Percentiles rank a stretch among this genome's conserved stretches.
Conservation (phyloP, 1,140 invertebrate genomes). For the Tyrophagus putrescentiae region DNA sequence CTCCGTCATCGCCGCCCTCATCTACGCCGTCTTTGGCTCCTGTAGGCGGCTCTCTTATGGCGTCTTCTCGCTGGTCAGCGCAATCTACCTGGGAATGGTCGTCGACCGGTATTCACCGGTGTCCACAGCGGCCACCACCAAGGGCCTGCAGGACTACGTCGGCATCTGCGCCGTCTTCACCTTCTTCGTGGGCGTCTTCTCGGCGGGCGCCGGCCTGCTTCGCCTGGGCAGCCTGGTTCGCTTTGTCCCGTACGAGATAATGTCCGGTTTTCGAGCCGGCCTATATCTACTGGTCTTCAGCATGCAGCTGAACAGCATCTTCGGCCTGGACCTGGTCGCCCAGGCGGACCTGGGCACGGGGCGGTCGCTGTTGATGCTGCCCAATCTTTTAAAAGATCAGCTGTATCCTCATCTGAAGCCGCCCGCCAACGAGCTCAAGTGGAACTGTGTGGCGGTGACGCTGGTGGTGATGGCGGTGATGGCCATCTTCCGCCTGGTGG, state of each 20-base stretch:
- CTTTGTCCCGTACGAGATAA: slow-evolving; percentile 4
- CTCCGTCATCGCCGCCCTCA: not conserved
- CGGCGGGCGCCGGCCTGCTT: not conserved
- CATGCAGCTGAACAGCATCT: not conserved
- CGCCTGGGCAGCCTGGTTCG: not conserved
- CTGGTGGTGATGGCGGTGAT: not conserved
- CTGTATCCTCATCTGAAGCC: not conserved
- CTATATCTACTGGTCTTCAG: not conserved
- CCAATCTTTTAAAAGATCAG: not conserved
- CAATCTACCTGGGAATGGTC: not conserved
- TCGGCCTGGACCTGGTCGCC: not conserved
- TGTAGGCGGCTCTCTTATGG: slow-evolving; percentile 12
- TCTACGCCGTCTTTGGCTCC: not conserved
- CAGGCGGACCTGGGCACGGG: slow-evolving; percentile 4
- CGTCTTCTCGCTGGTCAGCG: not conserved
- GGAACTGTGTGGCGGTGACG: not conserved
- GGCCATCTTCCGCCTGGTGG: not conserved
- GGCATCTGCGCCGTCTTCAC: not conserved
- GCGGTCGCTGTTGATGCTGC: not conserved
- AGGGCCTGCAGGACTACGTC: not conserved
- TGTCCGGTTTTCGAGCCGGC: slow-evolving; percentile 11
- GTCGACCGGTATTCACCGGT: not conserved
- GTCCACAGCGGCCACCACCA: too few relatives aligned
- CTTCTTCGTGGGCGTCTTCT: not conserved
- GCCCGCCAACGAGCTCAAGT: not conserved